Evolutionary conservation across 1,140 invertebrate genomes (phyloP).

Genomic region (Zaprionus gabonicus): DNA sequence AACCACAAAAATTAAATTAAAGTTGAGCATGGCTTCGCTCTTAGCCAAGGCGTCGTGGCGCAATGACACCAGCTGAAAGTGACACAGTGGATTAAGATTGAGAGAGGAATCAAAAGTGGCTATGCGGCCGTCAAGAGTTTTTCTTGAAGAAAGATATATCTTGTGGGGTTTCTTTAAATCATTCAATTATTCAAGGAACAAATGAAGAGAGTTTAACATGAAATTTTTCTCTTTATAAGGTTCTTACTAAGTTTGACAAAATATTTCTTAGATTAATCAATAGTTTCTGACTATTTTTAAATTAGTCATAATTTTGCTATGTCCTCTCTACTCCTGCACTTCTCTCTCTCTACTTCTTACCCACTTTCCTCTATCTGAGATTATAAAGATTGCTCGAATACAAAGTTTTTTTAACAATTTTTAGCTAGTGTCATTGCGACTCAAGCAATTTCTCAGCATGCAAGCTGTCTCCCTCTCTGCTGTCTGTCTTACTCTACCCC

Average conservation of each 20-base stretch:
- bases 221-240: too few relatives aligned
- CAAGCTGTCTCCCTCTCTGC: neutral
- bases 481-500: neutral
- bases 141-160: neutral
- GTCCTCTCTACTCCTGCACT: too few relatives aligned
- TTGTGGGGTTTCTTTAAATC: neutral
- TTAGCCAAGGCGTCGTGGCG: neutral
- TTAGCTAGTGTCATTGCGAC: slow-evolving; percentile 17
- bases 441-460: neutral
- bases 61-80: slow-evolving; percentile 36
- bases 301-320: too few relatives aligned
- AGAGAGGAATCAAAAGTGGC: neutral
- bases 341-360: too few relatives aligned
- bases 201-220: too few relatives aligned
- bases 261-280: too few relatives aligned
- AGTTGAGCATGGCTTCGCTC: slow-evolving; percentile 61
- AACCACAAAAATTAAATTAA: slow-evolving; percentile 84
- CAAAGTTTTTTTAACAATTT: neutral
- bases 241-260: too few relatives aligned
- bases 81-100: neutral
- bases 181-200: too few relatives aligned
- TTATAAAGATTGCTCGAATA: neutral
- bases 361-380: neutral
- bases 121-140: neutral
- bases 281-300: too few relatives aligned